Conservation (phyloP, 1,140 invertebrate genomes). For the Drusus annulatus region DNA sequence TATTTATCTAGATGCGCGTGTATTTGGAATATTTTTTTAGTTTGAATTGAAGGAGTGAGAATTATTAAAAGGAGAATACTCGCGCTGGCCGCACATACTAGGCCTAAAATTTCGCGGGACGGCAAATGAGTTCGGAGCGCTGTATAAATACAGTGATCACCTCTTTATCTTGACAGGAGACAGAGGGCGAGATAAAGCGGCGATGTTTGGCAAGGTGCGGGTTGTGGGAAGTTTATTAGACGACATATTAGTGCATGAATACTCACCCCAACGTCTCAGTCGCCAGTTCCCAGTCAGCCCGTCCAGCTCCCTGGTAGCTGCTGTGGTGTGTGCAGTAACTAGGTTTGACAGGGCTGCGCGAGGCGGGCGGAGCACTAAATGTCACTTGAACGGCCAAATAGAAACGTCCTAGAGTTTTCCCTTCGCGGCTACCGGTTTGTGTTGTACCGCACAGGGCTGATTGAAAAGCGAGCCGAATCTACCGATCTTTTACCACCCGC, state of each 20-base stretch:
- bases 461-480: not conserved
- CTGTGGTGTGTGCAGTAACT: not conserved
- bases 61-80: not conserved
- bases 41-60: not conserved
- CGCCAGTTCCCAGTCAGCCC: no score
- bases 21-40: not conserved
- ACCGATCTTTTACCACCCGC: not conserved
- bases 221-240: not conserved
- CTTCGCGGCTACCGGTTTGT: not conserved
- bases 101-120: constrained; percentile 34
- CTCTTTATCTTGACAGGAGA: not conserved
- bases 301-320: not conserved
- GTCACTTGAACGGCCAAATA: not conserved
- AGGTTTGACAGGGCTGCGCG: not conserved
- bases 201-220: not conserved
- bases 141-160: not conserved
- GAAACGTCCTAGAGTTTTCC: not conserved
- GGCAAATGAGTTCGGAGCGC: not conserved
- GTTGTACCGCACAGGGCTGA: not conserved
- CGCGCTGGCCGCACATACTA: not conserved
- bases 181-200: not conserved
- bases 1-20: not conserved
- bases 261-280: not conserved
- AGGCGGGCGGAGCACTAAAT: not conserved
- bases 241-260: not conserved